These are phyloP conservation scores for Umimayanthus kanabou DNA, from an alignment of 92 coral and sea anemone genomes.

Conservation along the genomic window DNA sequence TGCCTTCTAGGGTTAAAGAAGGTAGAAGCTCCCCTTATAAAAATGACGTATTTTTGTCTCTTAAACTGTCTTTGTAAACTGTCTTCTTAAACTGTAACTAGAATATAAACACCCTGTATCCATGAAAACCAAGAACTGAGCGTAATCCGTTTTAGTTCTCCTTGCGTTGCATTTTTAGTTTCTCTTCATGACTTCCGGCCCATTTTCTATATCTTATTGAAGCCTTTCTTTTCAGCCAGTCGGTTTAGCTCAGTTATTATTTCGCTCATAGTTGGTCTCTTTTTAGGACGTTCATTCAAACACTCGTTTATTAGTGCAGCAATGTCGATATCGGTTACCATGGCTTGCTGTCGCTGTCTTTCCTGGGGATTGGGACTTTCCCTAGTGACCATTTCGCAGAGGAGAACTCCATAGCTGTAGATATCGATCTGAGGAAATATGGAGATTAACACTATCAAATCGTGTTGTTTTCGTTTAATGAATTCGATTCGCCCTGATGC, in stretches of 20 bases:
- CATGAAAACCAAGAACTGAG: too few species aligned
- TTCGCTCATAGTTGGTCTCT: slow-evolving; percentile 18
- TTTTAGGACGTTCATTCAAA: background rate
- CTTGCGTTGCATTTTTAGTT: too few species aligned
- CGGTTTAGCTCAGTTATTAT: background rate
- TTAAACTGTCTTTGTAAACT: too few species aligned
- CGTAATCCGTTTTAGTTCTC: too few species aligned
- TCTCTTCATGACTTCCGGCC: background rate
- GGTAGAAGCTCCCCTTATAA: too few species aligned
- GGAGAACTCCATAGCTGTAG: slow-evolving; percentile 30
- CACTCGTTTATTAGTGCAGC: background rate
- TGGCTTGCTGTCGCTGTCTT: slow-evolving; percentile 23
- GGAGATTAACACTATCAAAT: background rate
- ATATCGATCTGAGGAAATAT: slow-evolving; percentile 12
- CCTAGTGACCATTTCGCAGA: slow-evolving; percentile 21
- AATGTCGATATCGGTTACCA: slow-evolving; percentile 27
- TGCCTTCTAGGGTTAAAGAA: too few species aligned
- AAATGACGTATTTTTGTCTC: too few species aligned
- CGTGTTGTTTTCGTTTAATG: too few species aligned
- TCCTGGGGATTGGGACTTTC: background rate
- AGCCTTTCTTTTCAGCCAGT: background rate
- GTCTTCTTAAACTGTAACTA: too few species aligned
- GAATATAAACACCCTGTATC: too few species aligned
- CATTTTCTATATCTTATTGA: background rate
- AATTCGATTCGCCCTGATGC: too few species aligned